phyloP scores from a whole-genome alignment of 1,140 invertebrate genomes.

The Calliphora vicina region DNA sequence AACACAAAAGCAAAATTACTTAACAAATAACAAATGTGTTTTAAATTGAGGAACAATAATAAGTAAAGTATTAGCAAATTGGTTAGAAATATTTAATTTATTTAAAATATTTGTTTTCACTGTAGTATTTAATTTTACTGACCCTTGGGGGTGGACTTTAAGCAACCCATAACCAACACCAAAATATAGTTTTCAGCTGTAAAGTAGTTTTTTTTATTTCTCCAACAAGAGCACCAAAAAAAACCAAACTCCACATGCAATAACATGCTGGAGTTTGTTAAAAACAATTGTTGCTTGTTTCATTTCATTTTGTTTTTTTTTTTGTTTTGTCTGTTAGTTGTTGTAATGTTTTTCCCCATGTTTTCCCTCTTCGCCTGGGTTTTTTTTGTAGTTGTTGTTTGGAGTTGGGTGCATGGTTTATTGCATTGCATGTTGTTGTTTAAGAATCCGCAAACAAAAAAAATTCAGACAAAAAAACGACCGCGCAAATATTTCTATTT shows the following conservation, averaged over 20 bases:
- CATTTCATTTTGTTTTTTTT: background rate
- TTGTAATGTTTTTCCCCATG: background rate
- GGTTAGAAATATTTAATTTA: too few species aligned
- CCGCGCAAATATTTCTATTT: background rate
- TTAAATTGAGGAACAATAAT: background rate
- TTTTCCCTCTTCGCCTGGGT: too few species aligned
- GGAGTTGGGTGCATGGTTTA: conserved; percentile 15
- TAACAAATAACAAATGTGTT: background rate
- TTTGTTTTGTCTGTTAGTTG: conserved; percentile 7
- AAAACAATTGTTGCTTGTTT: conserved; percentile 29
- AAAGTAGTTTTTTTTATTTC: background rate
- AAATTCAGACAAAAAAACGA: background rate
- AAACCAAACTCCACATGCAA: background rate
- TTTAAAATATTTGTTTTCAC: too few species aligned
- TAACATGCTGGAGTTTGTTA: background rate
- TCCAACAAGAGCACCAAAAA: too few species aligned
- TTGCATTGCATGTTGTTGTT: conserved; percentile 27
- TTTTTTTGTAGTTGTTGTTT: too few species aligned
- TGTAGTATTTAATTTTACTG: too few species aligned
- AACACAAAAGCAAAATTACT: background rate
- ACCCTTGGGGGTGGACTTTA: conserved; percentile 9
- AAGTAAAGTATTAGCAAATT: background rate
- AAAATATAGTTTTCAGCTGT: background rate
- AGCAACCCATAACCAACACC: conserved; percentile 13
- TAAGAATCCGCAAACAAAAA: background rate